Evolutionary conservation across 1,140 invertebrate species (phyloP).

Genomic region (Diachasma alloeum): DNA sequence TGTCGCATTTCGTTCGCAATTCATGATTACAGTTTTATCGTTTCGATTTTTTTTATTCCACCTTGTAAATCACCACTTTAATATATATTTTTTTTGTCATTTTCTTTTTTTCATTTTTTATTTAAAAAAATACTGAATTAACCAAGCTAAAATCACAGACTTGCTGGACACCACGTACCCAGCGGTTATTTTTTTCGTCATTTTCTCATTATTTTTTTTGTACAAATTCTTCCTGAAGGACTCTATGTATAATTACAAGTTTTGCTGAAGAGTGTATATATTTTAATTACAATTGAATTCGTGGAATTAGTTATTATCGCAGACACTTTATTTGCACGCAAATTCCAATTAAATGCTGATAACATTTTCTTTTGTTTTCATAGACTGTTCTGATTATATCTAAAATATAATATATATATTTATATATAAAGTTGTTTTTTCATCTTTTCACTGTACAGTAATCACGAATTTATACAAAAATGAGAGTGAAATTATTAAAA

Average conservation of each 20-base stretch:
- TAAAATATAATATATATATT: background rate
- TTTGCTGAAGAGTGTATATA: constrained; percentile 44
- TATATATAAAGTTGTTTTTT: background rate
- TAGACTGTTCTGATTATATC: background rate
- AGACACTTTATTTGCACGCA: constrained; percentile 19
- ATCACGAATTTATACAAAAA: background rate
- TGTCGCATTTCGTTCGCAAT: constrained; percentile 4
- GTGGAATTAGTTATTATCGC: constrained; percentile 39
- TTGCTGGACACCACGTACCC: constrained; percentile 45
- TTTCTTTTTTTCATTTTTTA: constrained; percentile 50
- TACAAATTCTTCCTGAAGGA: constrained; percentile 65
- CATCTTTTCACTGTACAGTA: background rate
- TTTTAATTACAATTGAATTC: constrained; percentile 49
- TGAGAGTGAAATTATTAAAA: background rate
- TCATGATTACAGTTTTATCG: constrained; percentile 26
- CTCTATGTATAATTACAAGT: constrained; percentile 50
- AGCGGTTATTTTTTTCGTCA: constrained; percentile 31
- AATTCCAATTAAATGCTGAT: constrained; percentile 3
- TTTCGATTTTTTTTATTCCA: constrained; percentile 32
- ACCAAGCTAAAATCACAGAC: constrained; percentile 67
- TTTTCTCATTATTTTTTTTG: constrained; percentile 47
- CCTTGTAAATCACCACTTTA: constrained; percentile 15
- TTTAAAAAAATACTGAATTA: constrained; percentile 67
- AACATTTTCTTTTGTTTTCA: background rate
- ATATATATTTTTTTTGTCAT: constrained; percentile 44